These are phyloP conservation scores for Agapostemon virescens DNA, from an alignment of 2,888 invertebrate species.

Conservation along the genomic window DNA sequence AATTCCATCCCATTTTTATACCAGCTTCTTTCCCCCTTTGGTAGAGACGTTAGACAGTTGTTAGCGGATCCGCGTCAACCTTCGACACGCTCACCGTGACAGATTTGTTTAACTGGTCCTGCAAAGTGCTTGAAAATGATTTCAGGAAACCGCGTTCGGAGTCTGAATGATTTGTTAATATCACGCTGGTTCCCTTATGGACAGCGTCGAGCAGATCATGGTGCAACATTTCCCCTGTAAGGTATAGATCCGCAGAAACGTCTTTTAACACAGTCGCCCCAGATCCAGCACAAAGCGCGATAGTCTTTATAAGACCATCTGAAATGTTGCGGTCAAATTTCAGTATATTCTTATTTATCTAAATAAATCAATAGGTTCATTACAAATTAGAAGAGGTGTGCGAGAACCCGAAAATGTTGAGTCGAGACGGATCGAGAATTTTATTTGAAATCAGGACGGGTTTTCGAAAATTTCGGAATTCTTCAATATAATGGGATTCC, in stretches of 20 bases:
- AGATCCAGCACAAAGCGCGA: conserved; percentile 95
- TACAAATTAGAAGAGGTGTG: not conserved
- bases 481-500: too few species aligned
- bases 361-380: conserved; percentile 57
- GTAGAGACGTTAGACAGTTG: conserved; percentile 82
- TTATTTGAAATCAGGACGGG: too few species aligned
- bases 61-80: conserved; percentile 89
- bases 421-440: too few species aligned
- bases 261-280: conserved; percentile 89
- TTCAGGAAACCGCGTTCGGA: conserved; percentile 94
- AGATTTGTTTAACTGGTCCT: conserved; percentile 79
- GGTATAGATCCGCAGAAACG: conserved; percentile 88
- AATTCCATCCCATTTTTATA: conserved; percentile 10
- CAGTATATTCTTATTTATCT: not conserved
- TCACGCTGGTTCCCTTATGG: conserved; percentile 89
- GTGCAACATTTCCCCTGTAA: conserved; percentile 97
- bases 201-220: conserved; percentile 94
- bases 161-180: conserved; percentile 95
- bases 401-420: too few species aligned
- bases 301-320: conserved; percentile 82
- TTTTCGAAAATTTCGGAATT: too few species aligned
- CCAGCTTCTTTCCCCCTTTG: not conserved
- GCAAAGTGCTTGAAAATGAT: conserved; percentile 82
- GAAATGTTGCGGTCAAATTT: conserved; percentile 59
- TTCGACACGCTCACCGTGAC: conserved; percentile 87